Conservation (phyloP, 1,140 invertebrate species). For the Cotesia glomerata region DNA sequence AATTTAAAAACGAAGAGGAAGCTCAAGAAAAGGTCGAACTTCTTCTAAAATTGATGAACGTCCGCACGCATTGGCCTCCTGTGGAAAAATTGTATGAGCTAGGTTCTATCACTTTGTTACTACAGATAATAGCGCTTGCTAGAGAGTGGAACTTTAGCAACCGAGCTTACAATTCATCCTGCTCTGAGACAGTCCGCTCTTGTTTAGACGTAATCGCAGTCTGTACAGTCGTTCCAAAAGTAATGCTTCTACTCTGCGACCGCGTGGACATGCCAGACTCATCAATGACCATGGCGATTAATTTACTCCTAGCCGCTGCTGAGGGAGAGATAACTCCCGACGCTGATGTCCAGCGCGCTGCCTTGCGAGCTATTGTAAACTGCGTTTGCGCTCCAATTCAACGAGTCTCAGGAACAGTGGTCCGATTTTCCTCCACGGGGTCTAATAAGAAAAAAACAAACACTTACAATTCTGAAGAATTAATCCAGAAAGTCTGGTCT, state of each 20-base stretch:
- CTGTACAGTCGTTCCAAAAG: conserved; percentile 87
- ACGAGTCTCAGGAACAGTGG: conserved; percentile 70
- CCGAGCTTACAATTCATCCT: conserved; percentile 64
- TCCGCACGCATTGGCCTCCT: conserved; percentile 81
- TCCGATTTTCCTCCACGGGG: conserved; percentile 68
- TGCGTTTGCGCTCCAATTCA: conserved; percentile 91
- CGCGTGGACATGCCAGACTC: conserved; percentile 78
- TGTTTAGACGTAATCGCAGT: conserved; percentile 90
- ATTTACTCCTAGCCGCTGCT: conserved; percentile 82
- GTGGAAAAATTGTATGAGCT: conserved; percentile 85
- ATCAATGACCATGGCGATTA: conserved; percentile 74
- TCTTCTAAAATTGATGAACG: conserved; percentile 78
- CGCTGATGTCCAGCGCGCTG: conserved; percentile 89
- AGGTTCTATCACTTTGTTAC: conserved; percentile 81
- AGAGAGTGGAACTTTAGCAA: conserved; percentile 92
- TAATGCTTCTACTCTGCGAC: conserved; percentile 82
- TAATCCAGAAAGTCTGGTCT: conserved; percentile 92
- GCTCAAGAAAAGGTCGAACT: conserved; percentile 84
- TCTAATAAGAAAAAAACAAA: conserved; percentile 77
- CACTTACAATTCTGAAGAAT: conserved; percentile 79
- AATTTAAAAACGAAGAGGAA: conserved; percentile 76
- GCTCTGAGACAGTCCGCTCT: conserved; percentile 86
- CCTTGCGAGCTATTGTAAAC: conserved; percentile 86
- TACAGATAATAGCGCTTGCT: conserved; percentile 87
- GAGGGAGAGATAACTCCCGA: conserved; percentile 89